phyloP scores from a whole-genome alignment of 2,888 invertebrate genomes.

The Nysson spinosus region DNA sequence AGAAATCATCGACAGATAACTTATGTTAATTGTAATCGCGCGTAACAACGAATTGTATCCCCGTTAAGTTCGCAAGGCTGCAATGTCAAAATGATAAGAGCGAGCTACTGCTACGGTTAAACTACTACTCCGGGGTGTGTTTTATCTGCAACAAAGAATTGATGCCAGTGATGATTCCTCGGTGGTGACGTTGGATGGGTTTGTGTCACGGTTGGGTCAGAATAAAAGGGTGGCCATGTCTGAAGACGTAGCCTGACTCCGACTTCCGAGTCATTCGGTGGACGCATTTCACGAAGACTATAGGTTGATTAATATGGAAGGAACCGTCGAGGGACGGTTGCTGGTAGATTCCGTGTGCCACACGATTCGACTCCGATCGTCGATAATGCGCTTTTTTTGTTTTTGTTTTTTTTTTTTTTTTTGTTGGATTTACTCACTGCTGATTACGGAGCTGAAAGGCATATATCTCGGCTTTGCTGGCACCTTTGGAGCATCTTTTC shows the following conservation, averaged over 20 bases:
- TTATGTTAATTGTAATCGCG: too few relatives aligned
- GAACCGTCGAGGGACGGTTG: not conserved
- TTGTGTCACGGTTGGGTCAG: slow-evolving; percentile 23
- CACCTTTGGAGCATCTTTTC: slow-evolving; percentile 61
- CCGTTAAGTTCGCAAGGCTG: slow-evolving; percentile 40
- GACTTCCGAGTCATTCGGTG: slow-evolving; percentile 8
- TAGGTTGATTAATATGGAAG: slow-evolving; percentile 8
- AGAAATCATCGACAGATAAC: too few relatives aligned
- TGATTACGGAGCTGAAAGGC: slow-evolving; percentile 62
- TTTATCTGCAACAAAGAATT: slow-evolving; percentile 71
- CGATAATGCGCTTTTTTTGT: slow-evolving; percentile 35
- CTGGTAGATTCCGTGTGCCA: slow-evolving; percentile 5
- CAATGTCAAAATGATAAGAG: slow-evolving; percentile 61
- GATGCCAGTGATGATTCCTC: slow-evolving; percentile 45
- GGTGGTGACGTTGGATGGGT: slow-evolving; percentile 12
- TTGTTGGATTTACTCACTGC: slow-evolving; percentile 71
- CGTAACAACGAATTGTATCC: not conserved
- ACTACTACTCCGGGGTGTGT: slow-evolving; percentile 71
- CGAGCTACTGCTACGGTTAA: slow-evolving; percentile 61
- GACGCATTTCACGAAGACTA: not conserved
- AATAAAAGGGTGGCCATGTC: slow-evolving; percentile 21
- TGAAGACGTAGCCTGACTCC: slow-evolving; percentile 15
- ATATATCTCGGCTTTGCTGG: slow-evolving; percentile 61
- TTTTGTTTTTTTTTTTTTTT: slow-evolving; percentile 24
- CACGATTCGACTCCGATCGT: slow-evolving; percentile 24